Base-by-base conservation (phyloP, 2,888 invertebrate genomes). In the Scotopteryx bipunctaria region DNA sequence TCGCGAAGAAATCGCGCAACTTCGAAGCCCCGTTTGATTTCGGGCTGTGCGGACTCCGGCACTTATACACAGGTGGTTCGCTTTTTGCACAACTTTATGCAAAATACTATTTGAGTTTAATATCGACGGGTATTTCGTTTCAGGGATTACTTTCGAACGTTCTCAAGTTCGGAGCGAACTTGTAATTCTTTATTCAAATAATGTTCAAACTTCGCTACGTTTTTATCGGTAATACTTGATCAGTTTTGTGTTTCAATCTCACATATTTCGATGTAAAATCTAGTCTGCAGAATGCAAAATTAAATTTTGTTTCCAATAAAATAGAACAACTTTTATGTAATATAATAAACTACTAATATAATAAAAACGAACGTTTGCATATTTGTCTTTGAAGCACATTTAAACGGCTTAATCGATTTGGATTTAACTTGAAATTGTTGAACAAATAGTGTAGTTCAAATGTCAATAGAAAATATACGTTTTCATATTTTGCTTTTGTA, bases 1-100 rank as follows among this genome's bases (percentile, higher is more conserved):
- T 78, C 78, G 69, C 67, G 63, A 54, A 55, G 66, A 61, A 69
- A 73, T 65, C 67, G 49, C 37, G 54, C 48, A 70, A 72, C 67
- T 74, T 71, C 25, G 56, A 66, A 69, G 63, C 65, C 57, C 64
- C 59, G 66, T 78, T 78, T 74, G 79, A 79, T 77, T 78, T 73
- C 60, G 61, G 54, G 48, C 46, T 50, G 55, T 61, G 53, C 63
- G 61, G 57, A 63, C 59, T 67, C 66, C 56, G 64, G 65, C 67
- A 67, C 66, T 75, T 70, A 66, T 59, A 62, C 66, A 69, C 75
- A 76, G 76, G 76, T 76, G 75, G 71, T 63, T 68, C 69, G 59
- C 64, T 70, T 73, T 70, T 74, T 73, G 64, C 74, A 71, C 69
- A 76, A 72, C 72, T 74, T 76, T 76, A 76, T 76, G 75, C 64